These are phyloP conservation scores for Corythornis madagascariensis DNA, from an alignment of 2,113 vertebrate genomes.

Conservation along the genomic window DNA sequence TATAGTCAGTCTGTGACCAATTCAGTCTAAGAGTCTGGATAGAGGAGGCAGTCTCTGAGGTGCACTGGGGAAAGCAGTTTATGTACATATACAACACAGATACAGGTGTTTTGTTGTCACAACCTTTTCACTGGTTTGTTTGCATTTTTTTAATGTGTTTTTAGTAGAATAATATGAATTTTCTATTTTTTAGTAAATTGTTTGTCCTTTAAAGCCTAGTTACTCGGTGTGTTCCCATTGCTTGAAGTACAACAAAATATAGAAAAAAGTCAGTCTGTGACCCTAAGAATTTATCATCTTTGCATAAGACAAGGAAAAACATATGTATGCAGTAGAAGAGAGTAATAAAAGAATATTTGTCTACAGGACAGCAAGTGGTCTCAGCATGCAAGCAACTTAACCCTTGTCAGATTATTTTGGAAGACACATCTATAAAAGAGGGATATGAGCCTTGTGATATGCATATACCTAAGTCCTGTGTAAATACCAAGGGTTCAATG, in stretches of 20 bases:
- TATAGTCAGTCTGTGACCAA: background rate
- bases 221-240: background rate
- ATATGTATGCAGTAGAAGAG: background rate
- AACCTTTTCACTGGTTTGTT: background rate
- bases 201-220: background rate
- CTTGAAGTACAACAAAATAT: background rate
- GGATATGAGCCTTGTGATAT: background rate
- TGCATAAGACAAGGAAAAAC: background rate
- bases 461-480: background rate
- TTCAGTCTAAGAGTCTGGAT: background rate
- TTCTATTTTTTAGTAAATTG: background rate
- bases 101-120: background rate
- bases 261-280: background rate
- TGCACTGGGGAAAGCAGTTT: background rate
- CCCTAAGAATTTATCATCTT: background rate
- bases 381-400: slow-evolving; percentile 38
- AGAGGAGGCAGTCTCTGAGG: background rate
- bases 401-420: slow-evolving; percentile 16
- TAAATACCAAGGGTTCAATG: background rate
- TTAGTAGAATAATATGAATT: background rate
- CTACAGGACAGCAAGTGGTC: slow-evolving; percentile 18
- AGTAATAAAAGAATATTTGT: slow-evolving; percentile 10
- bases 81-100: background rate
- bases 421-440: slow-evolving; percentile 9
- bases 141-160: background rate